Conservation (phyloP, 2,888 invertebrate genomes). For the Brassicogethes aeneus region DNA sequence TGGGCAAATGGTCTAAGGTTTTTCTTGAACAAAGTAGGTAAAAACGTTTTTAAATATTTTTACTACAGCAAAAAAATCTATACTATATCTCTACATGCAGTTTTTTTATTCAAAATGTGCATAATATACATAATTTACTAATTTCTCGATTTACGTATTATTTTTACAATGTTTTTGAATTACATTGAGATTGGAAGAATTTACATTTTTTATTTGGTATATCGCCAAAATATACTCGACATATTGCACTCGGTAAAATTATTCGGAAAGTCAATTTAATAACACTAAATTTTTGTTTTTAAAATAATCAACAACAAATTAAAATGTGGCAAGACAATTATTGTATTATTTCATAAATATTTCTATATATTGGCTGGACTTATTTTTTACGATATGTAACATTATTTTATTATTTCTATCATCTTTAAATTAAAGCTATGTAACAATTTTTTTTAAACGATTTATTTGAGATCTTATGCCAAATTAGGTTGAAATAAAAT, state of each 20-base stretch:
- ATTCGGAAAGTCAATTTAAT: conserved; percentile 4
- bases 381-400: conserved; percentile 36
- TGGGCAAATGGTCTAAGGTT: no score
- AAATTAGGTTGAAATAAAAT: conserved; percentile 9
- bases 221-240: conserved; percentile 36
- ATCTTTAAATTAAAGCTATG: conserved; percentile 33
- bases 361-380: conserved; percentile 31
- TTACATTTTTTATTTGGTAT: conserved; percentile 30
- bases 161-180: conserved; percentile 34
- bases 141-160: conserved; percentile 34
- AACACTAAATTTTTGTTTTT: no score
- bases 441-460: conserved; percentile 13
- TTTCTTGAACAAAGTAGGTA: conserved; percentile 20
- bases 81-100: conserved; percentile 35
- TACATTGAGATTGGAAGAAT: conserved; percentile 38
- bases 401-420: conserved; percentile 26
- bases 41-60: conserved; percentile 22
- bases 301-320: conserved; percentile 17
- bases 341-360: conserved; percentile 19
- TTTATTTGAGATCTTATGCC: conserved; percentile 7
- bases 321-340: conserved; percentile 19
- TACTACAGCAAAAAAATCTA: conserved; percentile 34
- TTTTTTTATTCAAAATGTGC: conserved; percentile 39
- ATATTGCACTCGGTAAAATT: conserved; percentile 33
- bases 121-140: conserved; percentile 35